Conservation (phyloP, 2,888 invertebrate species). For the Pandemis heparana region DNA sequence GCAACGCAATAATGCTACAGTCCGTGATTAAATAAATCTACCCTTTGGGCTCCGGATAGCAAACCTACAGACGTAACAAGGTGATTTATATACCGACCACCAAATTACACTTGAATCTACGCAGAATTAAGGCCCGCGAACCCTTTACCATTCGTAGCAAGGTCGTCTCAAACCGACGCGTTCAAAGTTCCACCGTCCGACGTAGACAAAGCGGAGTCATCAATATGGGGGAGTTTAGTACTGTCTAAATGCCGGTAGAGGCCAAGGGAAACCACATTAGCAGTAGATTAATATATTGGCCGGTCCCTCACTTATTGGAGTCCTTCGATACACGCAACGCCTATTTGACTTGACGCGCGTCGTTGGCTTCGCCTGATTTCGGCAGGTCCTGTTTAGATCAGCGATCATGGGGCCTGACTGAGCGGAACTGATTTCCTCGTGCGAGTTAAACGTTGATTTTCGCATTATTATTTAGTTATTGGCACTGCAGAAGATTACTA, state of each 20-base stretch:
- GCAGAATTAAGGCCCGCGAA: constrained; percentile 61
- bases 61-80: constrained; percentile 50
- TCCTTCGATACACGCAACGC: constrained; percentile 74
- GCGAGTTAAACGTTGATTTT: neutral
- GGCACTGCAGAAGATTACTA: neutral
- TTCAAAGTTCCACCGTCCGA: constrained; percentile 69
- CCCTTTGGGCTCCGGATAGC: constrained; percentile 31
- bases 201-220: constrained; percentile 77
- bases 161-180: constrained; percentile 50
- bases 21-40: constrained; percentile 42
- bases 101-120: constrained; percentile 65
- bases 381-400: constrained; percentile 51
- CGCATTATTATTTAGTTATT: neutral
- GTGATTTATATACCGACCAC: constrained; percentile 53
- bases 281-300: constrained; percentile 75
- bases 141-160: constrained; percentile 60
- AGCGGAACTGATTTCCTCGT: constrained; percentile 8
- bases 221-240: constrained; percentile 66
- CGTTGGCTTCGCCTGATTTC: constrained; percentile 56
- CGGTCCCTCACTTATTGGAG: constrained; percentile 65
- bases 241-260: constrained; percentile 57
- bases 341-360: constrained; percentile 68
- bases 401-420: constrained; percentile 44
- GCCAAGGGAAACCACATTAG: constrained; percentile 76
- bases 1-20: constrained; percentile 37